These are phyloP conservation scores for Megalopta genalis DNA, from an alignment of 1,140 invertebrate genomes.

Conservation along the genomic window DNA sequence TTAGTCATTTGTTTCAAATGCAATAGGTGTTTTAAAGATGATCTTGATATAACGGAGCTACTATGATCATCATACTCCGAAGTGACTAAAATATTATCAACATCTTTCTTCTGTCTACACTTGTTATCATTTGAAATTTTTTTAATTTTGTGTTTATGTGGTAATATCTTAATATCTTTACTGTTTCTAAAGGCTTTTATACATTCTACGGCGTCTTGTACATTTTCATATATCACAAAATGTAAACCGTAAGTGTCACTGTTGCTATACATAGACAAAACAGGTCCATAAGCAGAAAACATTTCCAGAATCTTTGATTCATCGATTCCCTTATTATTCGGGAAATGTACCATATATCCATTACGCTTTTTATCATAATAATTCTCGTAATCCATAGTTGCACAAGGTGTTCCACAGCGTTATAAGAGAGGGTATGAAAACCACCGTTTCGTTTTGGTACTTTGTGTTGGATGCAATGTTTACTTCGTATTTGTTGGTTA, in stretches of 20 bases:
- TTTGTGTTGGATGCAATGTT: background rate
- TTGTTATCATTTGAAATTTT: background rate
- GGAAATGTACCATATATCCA: constrained; percentile 47
- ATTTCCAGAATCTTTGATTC: constrained; percentile 13
- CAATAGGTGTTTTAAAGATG: background rate
- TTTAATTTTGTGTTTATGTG: constrained; percentile 18
- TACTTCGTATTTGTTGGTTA: background rate
- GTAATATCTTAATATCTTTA: constrained; percentile 32
- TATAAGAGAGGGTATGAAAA: background rate
- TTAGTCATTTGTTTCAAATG: background rate
- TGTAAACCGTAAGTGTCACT: constrained; percentile 22
- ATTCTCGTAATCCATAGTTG: constrained; percentile 23
- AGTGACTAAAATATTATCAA: background rate
- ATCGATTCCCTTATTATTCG: constrained; percentile 26
- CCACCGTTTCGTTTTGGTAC: background rate
- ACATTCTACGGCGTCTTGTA: constrained; percentile 19
- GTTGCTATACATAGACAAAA: constrained; percentile 14
- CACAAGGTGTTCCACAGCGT: too few species aligned
- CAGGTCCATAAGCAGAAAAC: constrained; percentile 56
- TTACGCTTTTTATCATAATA: constrained; percentile 7
- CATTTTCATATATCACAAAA: constrained; percentile 43
- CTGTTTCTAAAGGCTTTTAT: constrained; percentile 8
- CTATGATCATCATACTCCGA: background rate
- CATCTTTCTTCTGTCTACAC: background rate
- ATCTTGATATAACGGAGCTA: background rate